phyloP scores from a whole-genome alignment of 2,888 invertebrate genomes.

The Pollenia angustigena region DNA sequence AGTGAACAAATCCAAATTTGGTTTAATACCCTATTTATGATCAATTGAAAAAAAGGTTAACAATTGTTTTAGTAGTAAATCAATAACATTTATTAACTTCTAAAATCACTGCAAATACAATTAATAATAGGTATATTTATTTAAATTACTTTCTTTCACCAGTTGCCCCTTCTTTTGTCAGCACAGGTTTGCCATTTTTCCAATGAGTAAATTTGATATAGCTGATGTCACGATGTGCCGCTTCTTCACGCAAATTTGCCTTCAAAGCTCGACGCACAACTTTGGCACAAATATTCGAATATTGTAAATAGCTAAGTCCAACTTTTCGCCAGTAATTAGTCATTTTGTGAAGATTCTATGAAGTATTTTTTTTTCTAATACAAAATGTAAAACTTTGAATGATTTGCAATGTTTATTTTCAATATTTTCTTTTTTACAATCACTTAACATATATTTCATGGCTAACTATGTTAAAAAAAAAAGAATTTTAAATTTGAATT shows the following conservation, averaged over 20 bases:
- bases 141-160: not conserved
- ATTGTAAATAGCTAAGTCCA: constrained; percentile 41
- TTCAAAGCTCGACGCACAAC: constrained; percentile 42
- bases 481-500: no score
- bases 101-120: no score
- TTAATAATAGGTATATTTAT: no score
- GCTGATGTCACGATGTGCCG: not conserved
- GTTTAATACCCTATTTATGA: no score
- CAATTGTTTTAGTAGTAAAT: no score
- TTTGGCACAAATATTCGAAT: constrained; percentile 55
- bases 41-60: no score
- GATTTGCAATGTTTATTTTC: not conserved
- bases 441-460: not conserved
- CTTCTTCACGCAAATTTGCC: not conserved
- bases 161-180: not conserved
- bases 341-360: not conserved
- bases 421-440: not conserved
- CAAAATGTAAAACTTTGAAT: not conserved
- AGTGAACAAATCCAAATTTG: no score
- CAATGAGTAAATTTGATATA: constrained; percentile 26
- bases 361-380: not conserved
- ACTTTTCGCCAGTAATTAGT: constrained; percentile 32
- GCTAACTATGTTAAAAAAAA: no score
- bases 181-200: constrained; percentile 40
- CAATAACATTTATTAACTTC: no score